Base-by-base conservation (phyloP, 2,888 invertebrate species). In the Acronicta aceris region DNA sequence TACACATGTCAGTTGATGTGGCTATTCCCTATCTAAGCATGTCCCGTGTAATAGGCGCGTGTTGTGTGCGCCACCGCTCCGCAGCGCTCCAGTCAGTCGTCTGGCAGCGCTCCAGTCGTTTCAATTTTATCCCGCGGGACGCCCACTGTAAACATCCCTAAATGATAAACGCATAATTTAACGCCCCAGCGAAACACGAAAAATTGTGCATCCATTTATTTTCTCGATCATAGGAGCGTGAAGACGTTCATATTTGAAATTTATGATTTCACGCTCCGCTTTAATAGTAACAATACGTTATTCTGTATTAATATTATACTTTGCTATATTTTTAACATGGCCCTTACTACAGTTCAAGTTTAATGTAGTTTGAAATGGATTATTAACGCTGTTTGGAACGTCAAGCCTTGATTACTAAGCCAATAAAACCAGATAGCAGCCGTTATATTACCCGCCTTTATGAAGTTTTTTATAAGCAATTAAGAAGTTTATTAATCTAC, bases 161-260 rank as follows among this genome's bases (percentile, higher is more conserved):
- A 93, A 93, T 93, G 92, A 92, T 93, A 91, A 93, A 93, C 91
- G 90, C 89, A 91, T 91, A 91, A 92, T 92, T 93, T 93, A 92
- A 91, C 89, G 90, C 91, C 87, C 83, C 87, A 84, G 77, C 80
- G 87, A 86, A 89, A 89, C 84, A 86, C 83, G 89, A 92, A 91
- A 90, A 90, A 90, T 90, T 89, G 89, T 89, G 85, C 88, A 89
- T 82, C 84, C 85, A 89, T 91, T 88, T 90, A 90, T 90, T 89
- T 88, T 85, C 86, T 83, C 83, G 86, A 87, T 89, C 89, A 89
- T 84, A 85, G 79, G 79, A 85, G 81, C 87, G 86, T 86, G 86
- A 90, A 90, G 89, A 89, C 83, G 85, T 84, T 87, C 84, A 81
- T 85, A 84, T 85, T 80, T 74, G 77, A 81, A 83, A 88, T 88